Percentiles rank a stretch among this genome's conserved stretches.
Evolutionary conservation across 2,888 invertebrate species (phyloP).

Genomic region (Heliconius charithonia): DNA sequence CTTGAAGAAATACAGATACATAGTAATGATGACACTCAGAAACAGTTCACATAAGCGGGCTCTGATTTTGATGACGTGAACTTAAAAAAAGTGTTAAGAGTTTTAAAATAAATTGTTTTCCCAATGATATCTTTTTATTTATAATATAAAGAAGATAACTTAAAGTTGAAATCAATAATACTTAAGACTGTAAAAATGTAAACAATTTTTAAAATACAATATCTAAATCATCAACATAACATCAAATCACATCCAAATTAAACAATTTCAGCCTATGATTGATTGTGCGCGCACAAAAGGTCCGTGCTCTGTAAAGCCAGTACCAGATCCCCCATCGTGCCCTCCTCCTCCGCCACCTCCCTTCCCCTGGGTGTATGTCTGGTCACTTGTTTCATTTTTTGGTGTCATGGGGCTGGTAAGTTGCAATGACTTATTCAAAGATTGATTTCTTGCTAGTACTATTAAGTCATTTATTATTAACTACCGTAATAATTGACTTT

Average conservation of each 20-base stretch:
- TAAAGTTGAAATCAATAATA: background rate
- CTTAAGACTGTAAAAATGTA: background rate
- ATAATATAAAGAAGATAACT: background rate
- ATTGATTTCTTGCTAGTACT: background rate
- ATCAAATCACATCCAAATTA: background rate
- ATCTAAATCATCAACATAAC: too few relatives aligned
- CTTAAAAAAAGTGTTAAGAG: slow-evolving; percentile 9
- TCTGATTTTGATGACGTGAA: slow-evolving; percentile 59
- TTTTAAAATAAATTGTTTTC: slow-evolving; percentile 15
- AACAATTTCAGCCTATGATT: slow-evolving; percentile 68
- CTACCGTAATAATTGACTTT: slow-evolving; percentile 26
- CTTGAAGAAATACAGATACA: slow-evolving; percentile 46
- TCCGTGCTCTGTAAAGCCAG: slow-evolving; percentile 61
- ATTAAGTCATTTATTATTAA: background rate
- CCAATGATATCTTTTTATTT: slow-evolving; percentile 13
- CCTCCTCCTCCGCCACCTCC: slow-evolving; percentile 67
- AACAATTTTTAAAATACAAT: background rate
- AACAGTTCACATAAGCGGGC: slow-evolving; percentile 55
- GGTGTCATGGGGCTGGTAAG: slow-evolving; percentile 69
- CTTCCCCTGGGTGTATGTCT: slow-evolving; percentile 70
- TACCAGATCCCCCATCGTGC: slow-evolving; percentile 63
- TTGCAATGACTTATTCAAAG: slow-evolving; percentile 1
- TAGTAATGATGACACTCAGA: slow-evolving; percentile 48
- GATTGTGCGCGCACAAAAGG: slow-evolving; percentile 62
- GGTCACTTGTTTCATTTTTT: slow-evolving; percentile 58